Evolutionary conservation across 2,888 invertebrate genomes (phyloP), one percentile per base, ranked within the genome.

Genomic region (Drosophila atripex): DNA sequence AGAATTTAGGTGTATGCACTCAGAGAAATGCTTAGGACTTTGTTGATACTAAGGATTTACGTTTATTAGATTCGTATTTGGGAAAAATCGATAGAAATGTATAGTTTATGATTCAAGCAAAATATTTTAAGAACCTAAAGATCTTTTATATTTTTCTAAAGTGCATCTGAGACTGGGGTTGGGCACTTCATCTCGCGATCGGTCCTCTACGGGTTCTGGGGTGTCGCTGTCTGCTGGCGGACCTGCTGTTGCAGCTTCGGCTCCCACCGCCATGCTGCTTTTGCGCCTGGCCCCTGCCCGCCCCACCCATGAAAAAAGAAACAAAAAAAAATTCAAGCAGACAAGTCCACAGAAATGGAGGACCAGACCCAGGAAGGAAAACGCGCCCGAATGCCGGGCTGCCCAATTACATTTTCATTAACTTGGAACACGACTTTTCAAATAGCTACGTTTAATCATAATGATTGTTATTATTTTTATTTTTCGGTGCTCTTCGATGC

Each of bases 331-430:
- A n/a, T n/a, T 18, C 64, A n/a, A n/a, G 7, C 50, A 50, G 68
- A 52, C 63, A 46, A 14, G 49, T 25, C 35, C 1, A 21, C 66
- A 30, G 53, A 45, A 68, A 47, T 51, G 51, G 45, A 51, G 55
- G 39, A 43, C 45, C 46, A 45, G 68, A 50, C 49, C 30, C 52
- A 43, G 51, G 46, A 54, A 35, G 59, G 56, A 70, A 71, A 72
- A 84, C 83, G 63, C 77, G 83, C 78, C 75, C 86, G 78, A 88
- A 87, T 90, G 85, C 35, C 35, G 35, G 35, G 89, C 89, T 90
- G 90, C 87, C 90, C 91, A 91, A 91, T 91, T 91, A 91, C 91
- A 90, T 90, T 91, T 91, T 91, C 91, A 91, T 91, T 91, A 91
- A 91, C 89, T 91, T 88, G 87, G 90, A 88, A 91, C 91, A 91